Percentiles rank a stretch among this genome's conserved stretches.
Conservation (phyloP, 2,113 vertebrate species). For the Heliornis fulica region DNA sequence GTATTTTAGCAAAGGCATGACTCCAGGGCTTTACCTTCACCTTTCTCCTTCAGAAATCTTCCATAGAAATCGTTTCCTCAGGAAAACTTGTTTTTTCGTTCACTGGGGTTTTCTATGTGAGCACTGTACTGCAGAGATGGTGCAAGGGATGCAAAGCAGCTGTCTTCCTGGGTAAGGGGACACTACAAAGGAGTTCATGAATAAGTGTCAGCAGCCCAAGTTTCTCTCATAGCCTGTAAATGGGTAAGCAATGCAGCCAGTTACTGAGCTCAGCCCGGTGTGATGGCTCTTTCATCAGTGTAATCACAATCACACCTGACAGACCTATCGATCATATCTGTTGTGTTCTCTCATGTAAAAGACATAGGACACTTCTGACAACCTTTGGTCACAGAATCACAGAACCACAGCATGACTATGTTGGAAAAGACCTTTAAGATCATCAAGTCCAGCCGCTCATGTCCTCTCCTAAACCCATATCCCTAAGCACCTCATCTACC, state of each 20-base stretch:
- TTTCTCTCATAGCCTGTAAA: background rate
- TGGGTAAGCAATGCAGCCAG: rapidly evolving
- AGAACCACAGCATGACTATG: no score
- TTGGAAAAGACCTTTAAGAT: no score
- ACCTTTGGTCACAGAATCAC: background rate
- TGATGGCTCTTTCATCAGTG: background rate
- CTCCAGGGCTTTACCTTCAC: background rate
- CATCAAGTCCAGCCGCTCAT: no score
- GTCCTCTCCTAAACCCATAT: no score
- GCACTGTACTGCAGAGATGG: background rate
- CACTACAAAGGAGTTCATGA: background rate
- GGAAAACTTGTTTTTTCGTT: background rate
- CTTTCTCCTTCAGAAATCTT: background rate
- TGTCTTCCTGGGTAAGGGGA: background rate
- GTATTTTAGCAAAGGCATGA: background rate
- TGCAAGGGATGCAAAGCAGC: background rate
- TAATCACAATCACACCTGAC: background rate
- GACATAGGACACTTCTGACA: background rate
- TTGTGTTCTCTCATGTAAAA: background rate
- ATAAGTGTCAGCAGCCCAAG: background rate
- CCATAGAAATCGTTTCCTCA: background rate
- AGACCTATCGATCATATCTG: rapidly evolving
- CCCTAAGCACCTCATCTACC: no score
- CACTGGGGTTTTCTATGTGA: background rate
- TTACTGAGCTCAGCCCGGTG: background rate